These are phyloP conservation scores for Monodelphis domestica DNA, from an alignment of 2,797 vertebrate species.

Conservation along the genomic window DNA sequence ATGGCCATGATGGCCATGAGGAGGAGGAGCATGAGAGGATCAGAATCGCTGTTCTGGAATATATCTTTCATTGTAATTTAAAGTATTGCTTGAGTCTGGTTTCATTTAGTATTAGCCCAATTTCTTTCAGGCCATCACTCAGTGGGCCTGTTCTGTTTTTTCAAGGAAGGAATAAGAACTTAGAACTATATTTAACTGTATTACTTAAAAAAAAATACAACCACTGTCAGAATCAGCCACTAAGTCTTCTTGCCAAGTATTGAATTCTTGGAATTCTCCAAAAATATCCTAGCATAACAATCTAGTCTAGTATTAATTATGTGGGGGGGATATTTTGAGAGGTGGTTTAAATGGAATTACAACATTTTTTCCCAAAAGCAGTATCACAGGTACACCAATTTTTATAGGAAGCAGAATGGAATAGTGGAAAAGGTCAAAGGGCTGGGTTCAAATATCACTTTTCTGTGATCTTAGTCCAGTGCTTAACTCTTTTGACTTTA, in stretches of 20 bases:
- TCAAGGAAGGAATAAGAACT: slow-evolving; percentile 43
- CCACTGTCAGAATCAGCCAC: slow-evolving; percentile 4
- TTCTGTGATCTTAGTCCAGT: background rate
- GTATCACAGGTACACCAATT: background rate
- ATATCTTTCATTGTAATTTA: background rate
- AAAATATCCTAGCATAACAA: background rate
- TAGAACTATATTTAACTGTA: slow-evolving; percentile 54
- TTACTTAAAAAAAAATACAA: slow-evolving; percentile 31
- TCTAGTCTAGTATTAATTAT: background rate
- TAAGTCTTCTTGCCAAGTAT: slow-evolving; percentile 38
- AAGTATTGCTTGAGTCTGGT: slow-evolving; percentile 43
- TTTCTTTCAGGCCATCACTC: slow-evolving; percentile 56
- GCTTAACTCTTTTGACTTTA: background rate
- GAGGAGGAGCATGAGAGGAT: background rate
- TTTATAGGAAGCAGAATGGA: background rate
- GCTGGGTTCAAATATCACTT: background rate
- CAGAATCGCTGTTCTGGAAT: slow-evolving; percentile 17
- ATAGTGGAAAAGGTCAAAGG: background rate
- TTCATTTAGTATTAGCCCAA: slow-evolving; percentile 50
- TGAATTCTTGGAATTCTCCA: slow-evolving; percentile 35
- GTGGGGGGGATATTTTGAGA: background rate
- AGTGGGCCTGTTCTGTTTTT: slow-evolving; percentile 21
- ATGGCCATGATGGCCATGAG: slow-evolving; percentile 39
- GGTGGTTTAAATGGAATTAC: background rate
- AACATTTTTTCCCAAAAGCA: background rate